These are phyloP conservation scores for Choristoneura rosaceana DNA, from an alignment of 2,888 invertebrate genomes.

Conservation along the genomic window DNA sequence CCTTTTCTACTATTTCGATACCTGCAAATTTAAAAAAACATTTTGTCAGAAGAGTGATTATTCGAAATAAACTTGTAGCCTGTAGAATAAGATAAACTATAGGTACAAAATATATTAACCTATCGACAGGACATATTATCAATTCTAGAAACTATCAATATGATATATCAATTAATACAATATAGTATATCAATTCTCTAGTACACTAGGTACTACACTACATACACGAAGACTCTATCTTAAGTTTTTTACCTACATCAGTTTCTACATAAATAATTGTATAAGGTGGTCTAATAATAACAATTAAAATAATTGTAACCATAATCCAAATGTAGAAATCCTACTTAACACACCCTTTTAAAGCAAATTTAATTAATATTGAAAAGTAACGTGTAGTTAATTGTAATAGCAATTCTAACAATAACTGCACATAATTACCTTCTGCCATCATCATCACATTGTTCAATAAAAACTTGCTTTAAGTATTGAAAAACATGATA, in stretches of 20 bases:
- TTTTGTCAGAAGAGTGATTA: neutral
- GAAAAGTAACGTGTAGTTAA: too few relatives aligned
- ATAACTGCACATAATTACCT: conserved; percentile 10
- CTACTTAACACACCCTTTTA: neutral
- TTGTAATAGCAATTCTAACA: neutral
- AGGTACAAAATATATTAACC: too few relatives aligned
- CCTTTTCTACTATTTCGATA: conserved; percentile 78
- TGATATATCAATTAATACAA: too few relatives aligned
- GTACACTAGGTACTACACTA: too few relatives aligned
- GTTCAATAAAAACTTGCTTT: neutral
- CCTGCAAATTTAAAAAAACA: conserved; percentile 55
- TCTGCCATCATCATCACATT: neutral
- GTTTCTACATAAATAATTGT: neutral
- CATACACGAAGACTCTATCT: too few relatives aligned
- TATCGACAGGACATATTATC: too few relatives aligned
- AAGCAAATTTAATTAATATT: too few relatives aligned
- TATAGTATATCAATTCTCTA: too few relatives aligned
- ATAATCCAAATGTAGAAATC: conserved; percentile 8
- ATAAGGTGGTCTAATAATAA: conserved; percentile 4
- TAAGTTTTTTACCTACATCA: neutral
- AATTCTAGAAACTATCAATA: too few relatives aligned
- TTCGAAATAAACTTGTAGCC: too few relatives aligned
- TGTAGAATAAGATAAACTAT: too few relatives aligned
- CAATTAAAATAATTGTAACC: conserved; percentile 20
- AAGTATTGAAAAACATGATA: conserved; percentile 10